Evolutionary conservation across 2,888 invertebrate species (phyloP), one percentile per base, ranked within the genome.

Genomic region (Scrobipalpa atriplicella): DNA sequence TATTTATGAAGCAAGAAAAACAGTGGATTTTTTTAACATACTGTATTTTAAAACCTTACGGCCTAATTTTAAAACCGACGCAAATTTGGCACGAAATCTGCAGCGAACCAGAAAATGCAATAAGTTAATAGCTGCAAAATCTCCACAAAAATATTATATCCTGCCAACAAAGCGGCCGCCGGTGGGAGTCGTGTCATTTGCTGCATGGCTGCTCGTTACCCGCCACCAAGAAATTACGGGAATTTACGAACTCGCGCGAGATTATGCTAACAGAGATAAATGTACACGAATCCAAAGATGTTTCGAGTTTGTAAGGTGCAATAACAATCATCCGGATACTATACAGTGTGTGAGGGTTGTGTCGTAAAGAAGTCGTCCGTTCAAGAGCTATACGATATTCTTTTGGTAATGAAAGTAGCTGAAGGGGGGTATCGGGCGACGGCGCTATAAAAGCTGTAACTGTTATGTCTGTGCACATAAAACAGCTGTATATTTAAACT

Each of bases 71-170:
- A 7, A 47, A 47, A 47, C 47, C 10, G 47, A 47, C 47, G 47
- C 16, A n/a, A 47, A 47, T 21, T 56, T 56, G 21, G 54, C 54
- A 56, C 21, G 21, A 56, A 21, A 56, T 21, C 54, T 21, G 54
- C 21, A 56, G 21, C 54, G 13, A 56, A 52, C 52, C 47, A 47
- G 47, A 47, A 47, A 47, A 47, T 47, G 47, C 47, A 47, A 47
- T 47, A 47, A 47, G 52, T 19, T 52, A 19, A 52, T 19, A 52
- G 52, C 1, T 19, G 3, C 18, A 19, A 18, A 19, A 19, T 52
- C 18, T 47, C 47, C 3, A 52, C 52, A 52, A 56, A 56, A 21
- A 56, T 21, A 56, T 56, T 10, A 21, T 21, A 21, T 54, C 54
- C 11, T 10, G 2, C 52, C 18, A 52, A 19, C 52, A 52, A 52